phyloP scores from a whole-genome alignment of 2,888 invertebrate species.

The Conistra vaccinii region DNA sequence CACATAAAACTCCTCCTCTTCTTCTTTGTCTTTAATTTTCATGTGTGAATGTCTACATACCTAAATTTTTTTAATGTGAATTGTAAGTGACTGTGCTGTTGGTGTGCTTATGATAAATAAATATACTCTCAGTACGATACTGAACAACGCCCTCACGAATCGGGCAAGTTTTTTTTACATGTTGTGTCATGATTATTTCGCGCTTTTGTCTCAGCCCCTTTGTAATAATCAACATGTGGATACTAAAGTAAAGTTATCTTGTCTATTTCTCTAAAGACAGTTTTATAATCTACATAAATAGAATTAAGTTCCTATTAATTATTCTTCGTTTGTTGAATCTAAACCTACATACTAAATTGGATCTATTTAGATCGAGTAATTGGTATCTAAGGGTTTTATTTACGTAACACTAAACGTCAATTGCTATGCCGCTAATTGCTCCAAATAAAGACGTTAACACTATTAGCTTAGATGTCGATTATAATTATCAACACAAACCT shows the following conservation, averaged over 20 bases:
- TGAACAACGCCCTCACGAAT: no score
- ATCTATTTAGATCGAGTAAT: conserved; percentile 26
- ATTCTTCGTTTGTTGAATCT: conserved; percentile 16
- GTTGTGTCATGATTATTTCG: neutral
- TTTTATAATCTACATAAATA: neutral
- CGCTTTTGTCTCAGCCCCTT: neutral
- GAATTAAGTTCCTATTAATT: neutral
- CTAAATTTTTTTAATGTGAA: no score
- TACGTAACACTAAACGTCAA: conserved; percentile 5
- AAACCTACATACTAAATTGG: neutral
- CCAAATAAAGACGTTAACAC: conserved; percentile 11
- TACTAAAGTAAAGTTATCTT: neutral
- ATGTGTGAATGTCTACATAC: no score
- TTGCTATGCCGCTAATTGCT: conserved; percentile 11
- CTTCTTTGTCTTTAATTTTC: no score
- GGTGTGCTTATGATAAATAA: no score
- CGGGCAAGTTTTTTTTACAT: no score
- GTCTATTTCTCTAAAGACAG: neutral
- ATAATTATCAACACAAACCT: neutral
- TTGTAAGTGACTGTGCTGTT: no score
- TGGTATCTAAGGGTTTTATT: conserved; percentile 19
- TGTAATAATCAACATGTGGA: neutral
- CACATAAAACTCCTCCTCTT: no score
- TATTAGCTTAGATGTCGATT: neutral
- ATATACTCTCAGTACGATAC: no score